Evolutionary conservation across 2,888 invertebrate species (phyloP).

Genomic region (Emmelina monodactyla): DNA sequence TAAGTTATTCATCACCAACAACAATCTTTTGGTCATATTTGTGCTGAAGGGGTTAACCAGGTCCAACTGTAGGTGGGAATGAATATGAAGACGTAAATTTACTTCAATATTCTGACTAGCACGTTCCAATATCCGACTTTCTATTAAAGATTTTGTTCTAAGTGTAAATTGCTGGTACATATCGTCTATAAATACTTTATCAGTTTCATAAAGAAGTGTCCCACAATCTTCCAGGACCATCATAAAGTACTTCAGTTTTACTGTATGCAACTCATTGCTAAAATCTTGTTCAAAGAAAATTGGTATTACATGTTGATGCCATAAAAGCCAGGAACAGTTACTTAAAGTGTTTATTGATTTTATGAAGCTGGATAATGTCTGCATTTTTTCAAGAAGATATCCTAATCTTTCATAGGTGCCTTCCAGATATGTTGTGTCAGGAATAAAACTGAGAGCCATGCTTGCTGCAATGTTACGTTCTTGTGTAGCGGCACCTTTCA

Average conservation of each 20-base stretch:
- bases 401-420: conserved; percentile 71
- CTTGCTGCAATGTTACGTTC: conserved; percentile 72
- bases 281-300: conserved; percentile 79
- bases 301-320: conserved; percentile 80
- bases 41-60: conserved; percentile 76
- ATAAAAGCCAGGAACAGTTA: conserved; percentile 80
- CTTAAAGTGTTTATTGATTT: conserved; percentile 67
- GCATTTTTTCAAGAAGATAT: conserved; percentile 70
- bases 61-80: conserved; percentile 85
- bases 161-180: conserved; percentile 39
- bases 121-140: conserved; percentile 70
- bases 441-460: conserved; percentile 72
- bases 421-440: conserved; percentile 67
- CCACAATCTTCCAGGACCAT: conserved; percentile 53
- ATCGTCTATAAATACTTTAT: conserved; percentile 27
- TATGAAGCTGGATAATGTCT: conserved; percentile 68
- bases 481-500: conserved; percentile 70
- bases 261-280: conserved; percentile 70
- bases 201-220: conserved; percentile 36
- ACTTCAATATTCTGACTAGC: conserved; percentile 91
- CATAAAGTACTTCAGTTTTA: conserved; percentile 63
- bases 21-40: conserved; percentile 69
- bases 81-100: conserved; percentile 89
- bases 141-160: conserved; percentile 46
- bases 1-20: conserved; percentile 66